Percentiles rank a stretch among this genome's conserved stretches.
Conservation (phyloP, 2,888 invertebrate species). For the Dioctria linearis region DNA sequence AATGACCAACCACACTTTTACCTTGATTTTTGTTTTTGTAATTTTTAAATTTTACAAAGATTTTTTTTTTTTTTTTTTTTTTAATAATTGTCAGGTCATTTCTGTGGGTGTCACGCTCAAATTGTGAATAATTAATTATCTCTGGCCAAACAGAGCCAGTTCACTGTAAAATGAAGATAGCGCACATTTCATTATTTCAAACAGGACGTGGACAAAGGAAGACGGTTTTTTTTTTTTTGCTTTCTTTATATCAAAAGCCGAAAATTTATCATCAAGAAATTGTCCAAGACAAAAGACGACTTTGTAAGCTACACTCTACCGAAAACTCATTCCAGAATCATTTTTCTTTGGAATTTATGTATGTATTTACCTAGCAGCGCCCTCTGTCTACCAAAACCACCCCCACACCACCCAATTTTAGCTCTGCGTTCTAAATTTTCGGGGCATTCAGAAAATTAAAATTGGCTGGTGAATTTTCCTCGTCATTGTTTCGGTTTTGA, state of each 20-base stretch:
- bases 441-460: constrained; percentile 34
- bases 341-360: neutral
- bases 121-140: constrained; percentile 42
- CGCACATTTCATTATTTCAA: constrained; percentile 18
- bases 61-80: neutral
- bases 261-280: neutral
- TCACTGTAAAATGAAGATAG: constrained; percentile 47
- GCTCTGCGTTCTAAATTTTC: neutral
- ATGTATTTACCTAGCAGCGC: neutral
- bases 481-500: constrained; percentile 29
- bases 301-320: neutral
- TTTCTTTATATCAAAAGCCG: constrained; percentile 5
- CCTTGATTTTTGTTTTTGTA: neutral
- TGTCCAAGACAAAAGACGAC: constrained; percentile 8
- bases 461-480: constrained; percentile 40
- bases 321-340: neutral
- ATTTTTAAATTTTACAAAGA: neutral
- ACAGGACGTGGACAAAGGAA: constrained; percentile 25
- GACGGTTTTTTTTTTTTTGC: too few relatives aligned
- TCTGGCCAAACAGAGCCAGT: constrained; percentile 10
- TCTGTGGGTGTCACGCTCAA: neutral
- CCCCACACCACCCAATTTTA: neutral
- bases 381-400: too few relatives aligned
- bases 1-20: too few relatives aligned
- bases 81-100: neutral